A percentile compares a stretch with the other conserved stretches of the same genome.
Conservation (phyloP, 2,113 vertebrate species). For the Kobus ellipsiprymnus region DNA sequence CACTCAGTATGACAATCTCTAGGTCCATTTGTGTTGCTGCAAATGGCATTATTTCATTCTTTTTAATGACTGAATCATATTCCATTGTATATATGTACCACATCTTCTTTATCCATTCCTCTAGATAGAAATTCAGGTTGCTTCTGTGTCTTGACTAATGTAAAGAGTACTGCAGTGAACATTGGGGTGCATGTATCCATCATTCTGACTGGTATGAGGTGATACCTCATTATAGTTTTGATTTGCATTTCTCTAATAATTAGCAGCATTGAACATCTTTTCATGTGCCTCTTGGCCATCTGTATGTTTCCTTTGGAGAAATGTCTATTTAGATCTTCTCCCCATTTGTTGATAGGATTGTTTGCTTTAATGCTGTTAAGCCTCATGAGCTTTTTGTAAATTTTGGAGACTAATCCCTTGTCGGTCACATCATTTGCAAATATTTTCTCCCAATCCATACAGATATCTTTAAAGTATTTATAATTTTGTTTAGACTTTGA, state of each 20-base stretch:
- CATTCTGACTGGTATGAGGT: neutral
- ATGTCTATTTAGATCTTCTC: neutral
- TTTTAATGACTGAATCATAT: neutral
- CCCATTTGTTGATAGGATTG: neutral
- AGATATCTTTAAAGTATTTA: neutral
- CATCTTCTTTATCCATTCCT: neutral
- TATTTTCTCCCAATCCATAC: neutral
- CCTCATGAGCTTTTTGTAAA: neutral
- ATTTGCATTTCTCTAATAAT: neutral
- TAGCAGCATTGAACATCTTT: neutral
- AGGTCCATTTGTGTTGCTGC: neutral
- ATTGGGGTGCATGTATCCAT: neutral
- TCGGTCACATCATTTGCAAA: neutral
- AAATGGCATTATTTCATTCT: neutral
- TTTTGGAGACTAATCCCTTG: neutral
- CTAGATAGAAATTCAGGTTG: neutral
- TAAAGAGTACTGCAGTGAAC: neutral
- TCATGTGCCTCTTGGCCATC: neutral
- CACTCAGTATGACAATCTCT: neutral
- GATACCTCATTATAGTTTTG: neutral
- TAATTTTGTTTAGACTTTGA: conserved; percentile 31
- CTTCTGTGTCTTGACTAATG: neutral
- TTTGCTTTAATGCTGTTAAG: neutral
- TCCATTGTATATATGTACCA: neutral
- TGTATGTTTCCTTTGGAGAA: neutral